phyloP scores from a whole-genome alignment of 2,797 vertebrate species.

The Melanotaenia maccullochi region DNA sequence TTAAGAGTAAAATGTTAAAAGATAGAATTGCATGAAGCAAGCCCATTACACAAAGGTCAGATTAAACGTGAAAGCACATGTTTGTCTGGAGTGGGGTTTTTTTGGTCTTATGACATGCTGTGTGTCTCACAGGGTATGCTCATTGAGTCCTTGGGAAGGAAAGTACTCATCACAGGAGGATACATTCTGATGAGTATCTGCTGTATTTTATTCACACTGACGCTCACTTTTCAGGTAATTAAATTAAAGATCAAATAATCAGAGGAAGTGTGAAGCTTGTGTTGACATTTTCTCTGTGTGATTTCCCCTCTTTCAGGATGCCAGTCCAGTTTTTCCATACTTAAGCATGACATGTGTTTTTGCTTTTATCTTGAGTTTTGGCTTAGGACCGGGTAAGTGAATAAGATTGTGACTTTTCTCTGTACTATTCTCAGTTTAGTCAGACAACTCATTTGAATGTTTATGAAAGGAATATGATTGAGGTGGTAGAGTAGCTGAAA shows the following conservation, averaged over 20 bases:
- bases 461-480: no score
- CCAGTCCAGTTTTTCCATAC: constrained; percentile 84
- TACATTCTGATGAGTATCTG: constrained; percentile 89
- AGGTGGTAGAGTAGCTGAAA: no score
- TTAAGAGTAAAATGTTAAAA: not conserved
- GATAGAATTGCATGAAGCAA: not conserved
- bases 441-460: not conserved
- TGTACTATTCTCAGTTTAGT: not conserved
- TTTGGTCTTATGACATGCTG: constrained; percentile 59
- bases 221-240: constrained; percentile 87
- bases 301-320: constrained; percentile 68
- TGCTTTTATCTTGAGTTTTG: constrained; percentile 93
- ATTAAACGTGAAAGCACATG: not conserved
- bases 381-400: constrained; percentile 89
- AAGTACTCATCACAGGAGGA: constrained; percentile 87
- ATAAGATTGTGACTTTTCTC: not conserved
- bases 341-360: constrained; percentile 88
- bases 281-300: constrained; percentile 4
- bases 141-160: constrained; percentile 88
- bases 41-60: constrained; percentile 11
- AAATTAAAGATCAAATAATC: not conserved
- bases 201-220: constrained; percentile 86
- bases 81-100: not conserved
- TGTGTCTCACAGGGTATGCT: constrained; percentile 85
- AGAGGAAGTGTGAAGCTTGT: not conserved